Evolutionary conservation across 1,140 invertebrate genomes (phyloP).

Genomic region (Trichogramma pretiosum): DNA sequence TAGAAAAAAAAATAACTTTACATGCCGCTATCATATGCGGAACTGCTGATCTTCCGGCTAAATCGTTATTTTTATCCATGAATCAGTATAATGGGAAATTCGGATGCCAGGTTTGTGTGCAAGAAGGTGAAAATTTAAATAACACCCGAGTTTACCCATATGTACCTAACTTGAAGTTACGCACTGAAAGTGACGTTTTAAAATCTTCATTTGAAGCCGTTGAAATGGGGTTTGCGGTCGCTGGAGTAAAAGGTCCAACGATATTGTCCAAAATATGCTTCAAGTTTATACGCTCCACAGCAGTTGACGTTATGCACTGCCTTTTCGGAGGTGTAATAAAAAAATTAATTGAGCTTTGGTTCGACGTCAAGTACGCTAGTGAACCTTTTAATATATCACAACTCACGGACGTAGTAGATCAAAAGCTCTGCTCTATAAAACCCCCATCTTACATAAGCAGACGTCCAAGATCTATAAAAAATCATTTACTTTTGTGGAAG

Average conservation of each 20-base stretch:
- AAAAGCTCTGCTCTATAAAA: slow-evolving; percentile 4
- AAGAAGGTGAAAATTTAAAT: not conserved
- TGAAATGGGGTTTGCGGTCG: no score
- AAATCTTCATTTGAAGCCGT: not conserved
- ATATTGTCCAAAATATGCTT: slow-evolving; percentile 3
- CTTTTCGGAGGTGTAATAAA: slow-evolving; percentile 12
- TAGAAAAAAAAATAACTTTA: not conserved
- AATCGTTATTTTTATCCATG: no score
- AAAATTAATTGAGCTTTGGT: slow-evolving; percentile 10
- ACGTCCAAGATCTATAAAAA: slow-evolving; percentile 7
- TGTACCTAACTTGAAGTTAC: not conserved
- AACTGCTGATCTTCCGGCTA: not conserved
- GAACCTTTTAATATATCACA: slow-evolving; percentile 12
- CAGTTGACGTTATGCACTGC: slow-evolving; percentile 20
- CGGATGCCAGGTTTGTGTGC: not conserved
- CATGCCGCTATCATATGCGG: not conserved
- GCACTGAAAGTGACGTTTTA: not conserved
- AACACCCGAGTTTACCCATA: not conserved
- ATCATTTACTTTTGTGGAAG: slow-evolving; percentile 17
- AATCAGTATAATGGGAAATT: not conserved
- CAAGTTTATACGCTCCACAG: slow-evolving; percentile 12
- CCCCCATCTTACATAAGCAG: slow-evolving; percentile 17
- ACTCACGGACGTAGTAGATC: slow-evolving; percentile 7
- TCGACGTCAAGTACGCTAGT: not conserved
- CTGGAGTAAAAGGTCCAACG: slow-evolving; percentile 8